phyloP scores from a whole-genome alignment of 2,888 invertebrate species.

The Cephus pulcher region DNA sequence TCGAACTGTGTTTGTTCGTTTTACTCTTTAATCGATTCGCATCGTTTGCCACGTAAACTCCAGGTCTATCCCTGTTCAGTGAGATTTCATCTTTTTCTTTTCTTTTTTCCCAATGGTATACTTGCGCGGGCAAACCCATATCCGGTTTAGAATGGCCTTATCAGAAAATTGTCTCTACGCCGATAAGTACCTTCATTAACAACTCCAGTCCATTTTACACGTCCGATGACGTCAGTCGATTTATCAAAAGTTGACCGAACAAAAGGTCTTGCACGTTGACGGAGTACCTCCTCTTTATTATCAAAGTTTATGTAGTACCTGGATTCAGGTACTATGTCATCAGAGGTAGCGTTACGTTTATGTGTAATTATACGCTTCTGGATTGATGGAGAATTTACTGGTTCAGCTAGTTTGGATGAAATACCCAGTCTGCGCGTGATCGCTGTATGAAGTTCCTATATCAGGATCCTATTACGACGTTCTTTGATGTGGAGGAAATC shows the following conservation, averaged over 20 bases:
- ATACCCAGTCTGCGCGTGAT: too few species aligned
- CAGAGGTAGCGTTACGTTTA: background rate
- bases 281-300: background rate
- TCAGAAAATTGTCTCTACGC: background rate
- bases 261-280: background rate
- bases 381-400: background rate
- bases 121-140: background rate
- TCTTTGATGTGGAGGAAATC: too few species aligned
- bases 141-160: background rate
- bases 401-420: too few species aligned
- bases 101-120: background rate
- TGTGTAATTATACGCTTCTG: conserved; percentile 9
- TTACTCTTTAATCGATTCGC: background rate
- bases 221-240: background rate
- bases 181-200: background rate
- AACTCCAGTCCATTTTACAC: background rate
- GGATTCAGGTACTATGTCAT: conserved; percentile 10
- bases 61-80: background rate
- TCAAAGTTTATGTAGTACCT: too few species aligned
- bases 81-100: background rate
- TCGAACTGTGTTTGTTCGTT: background rate
- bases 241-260: background rate
- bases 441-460: too few species aligned
- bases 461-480: too few species aligned
- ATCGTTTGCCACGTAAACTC: background rate